phyloP scores from a whole-genome alignment of 2,797 vertebrate genomes.

The Amniataba percoides region DNA sequence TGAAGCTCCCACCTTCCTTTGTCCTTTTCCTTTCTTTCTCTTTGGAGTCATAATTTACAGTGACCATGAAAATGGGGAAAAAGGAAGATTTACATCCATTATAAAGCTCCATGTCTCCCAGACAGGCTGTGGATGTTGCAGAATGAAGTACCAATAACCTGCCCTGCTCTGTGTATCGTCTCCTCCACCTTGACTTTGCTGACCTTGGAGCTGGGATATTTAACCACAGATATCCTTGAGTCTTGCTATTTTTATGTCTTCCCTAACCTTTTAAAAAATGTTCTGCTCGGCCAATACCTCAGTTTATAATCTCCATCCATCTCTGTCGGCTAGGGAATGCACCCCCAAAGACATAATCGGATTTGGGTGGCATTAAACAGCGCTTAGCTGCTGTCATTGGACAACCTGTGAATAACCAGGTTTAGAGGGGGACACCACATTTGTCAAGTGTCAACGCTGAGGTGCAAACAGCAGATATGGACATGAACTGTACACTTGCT shows the following conservation, averaged over 20 bases:
- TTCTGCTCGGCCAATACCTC: conserved; percentile 61
- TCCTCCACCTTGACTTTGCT: conserved; percentile 58
- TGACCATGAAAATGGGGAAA: conserved; percentile 26
- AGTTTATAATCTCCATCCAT: conserved; percentile 83
- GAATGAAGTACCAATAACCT: conserved; percentile 50
- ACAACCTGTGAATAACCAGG: conserved; percentile 79
- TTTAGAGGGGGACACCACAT: conserved; percentile 76
- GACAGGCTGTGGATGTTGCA: conserved; percentile 20
- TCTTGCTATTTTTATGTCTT: conserved; percentile 75
- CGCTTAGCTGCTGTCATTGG: conserved; percentile 77
- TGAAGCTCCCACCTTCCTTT: background rate
- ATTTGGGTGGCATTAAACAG: conserved; percentile 84
- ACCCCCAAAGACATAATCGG: conserved; percentile 82
- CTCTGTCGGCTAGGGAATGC: conserved; percentile 76
- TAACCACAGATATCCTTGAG: conserved; percentile 68
- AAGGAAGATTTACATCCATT: conserved; percentile 38
- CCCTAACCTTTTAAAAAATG: conserved; percentile 81
- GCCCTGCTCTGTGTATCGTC: conserved; percentile 33
- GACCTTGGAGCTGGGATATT: conserved; percentile 73
- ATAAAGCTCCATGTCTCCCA: conserved; percentile 24
- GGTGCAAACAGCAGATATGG: conserved; percentile 61
- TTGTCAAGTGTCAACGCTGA: conserved; percentile 83
- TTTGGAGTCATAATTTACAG: conserved; percentile 45
- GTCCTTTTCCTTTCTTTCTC: conserved; percentile 26
- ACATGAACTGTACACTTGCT: conserved; percentile 48